Percentiles rank a stretch among this genome's conserved stretches.
phyloP scores from a whole-genome alignment of 2,113 vertebrate species.

The Pelecanus crispus region DNA sequence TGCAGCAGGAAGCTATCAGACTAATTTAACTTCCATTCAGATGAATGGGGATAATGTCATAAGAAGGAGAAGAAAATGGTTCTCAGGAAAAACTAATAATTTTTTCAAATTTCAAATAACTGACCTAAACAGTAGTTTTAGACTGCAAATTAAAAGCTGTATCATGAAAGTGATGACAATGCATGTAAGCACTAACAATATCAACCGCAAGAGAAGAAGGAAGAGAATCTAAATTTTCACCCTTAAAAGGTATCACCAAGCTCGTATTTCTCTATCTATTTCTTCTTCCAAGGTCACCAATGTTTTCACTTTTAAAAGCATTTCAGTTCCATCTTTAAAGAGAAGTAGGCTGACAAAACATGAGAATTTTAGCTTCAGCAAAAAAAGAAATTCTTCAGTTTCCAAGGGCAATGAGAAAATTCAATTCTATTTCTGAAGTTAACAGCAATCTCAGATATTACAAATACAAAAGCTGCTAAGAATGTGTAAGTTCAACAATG shows the following conservation, averaged over 20 bases:
- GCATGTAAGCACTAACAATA: background rate
- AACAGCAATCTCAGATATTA: background rate
- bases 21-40: background rate
- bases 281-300: background rate
- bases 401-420: background rate
- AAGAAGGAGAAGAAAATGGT: background rate
- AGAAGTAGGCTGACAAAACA: background rate
- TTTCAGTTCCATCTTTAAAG: background rate
- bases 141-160: background rate
- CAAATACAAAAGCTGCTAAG: background rate
- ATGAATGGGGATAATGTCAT: background rate
- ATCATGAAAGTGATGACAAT: background rate
- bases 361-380: background rate
- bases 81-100: background rate
- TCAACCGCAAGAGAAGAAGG: background rate
- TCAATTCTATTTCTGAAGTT: background rate
- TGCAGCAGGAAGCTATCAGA: background rate
- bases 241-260: background rate
- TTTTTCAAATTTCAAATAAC: background rate
- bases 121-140: background rate
- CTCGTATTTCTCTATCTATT: background rate
- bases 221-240: background rate
- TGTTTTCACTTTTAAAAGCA: background rate
- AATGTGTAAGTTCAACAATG: background rate
- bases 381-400: background rate